Evolutionary conservation across 2,888 invertebrate genomes (phyloP).

Genomic region (Trachelus iudaicus): DNA sequence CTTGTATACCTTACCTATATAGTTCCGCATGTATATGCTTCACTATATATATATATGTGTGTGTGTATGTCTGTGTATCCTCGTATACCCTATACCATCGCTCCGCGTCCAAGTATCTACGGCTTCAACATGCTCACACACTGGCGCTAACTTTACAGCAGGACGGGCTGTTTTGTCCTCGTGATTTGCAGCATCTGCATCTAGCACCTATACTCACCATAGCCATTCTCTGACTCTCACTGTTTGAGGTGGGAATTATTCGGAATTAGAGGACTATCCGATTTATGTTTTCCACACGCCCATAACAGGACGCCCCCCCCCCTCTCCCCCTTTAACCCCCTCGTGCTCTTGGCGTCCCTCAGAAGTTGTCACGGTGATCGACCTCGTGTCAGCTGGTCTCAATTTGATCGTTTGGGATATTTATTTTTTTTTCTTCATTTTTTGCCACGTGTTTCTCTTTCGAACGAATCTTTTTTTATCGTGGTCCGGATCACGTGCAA

Average conservation of each 20-base stretch:
- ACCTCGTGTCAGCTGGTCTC: background rate
- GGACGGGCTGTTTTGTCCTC: conserved; percentile 58
- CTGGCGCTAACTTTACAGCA: conserved; percentile 49
- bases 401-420: too few relatives aligned
- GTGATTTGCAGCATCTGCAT: conserved; percentile 64
- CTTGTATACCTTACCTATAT: background rate
- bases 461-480: too few relatives aligned
- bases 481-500: too few relatives aligned
- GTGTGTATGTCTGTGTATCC: too few relatives aligned
- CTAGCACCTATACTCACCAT: conserved; percentile 44
- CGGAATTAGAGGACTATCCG: conserved; percentile 46
- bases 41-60: background rate
- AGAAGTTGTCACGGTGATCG: background rate
- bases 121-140: conserved; percentile 16
- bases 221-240: conserved; percentile 25
- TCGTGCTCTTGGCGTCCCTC: background rate
- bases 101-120: background rate
- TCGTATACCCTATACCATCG: background rate
- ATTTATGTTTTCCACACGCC: conserved; percentile 35
- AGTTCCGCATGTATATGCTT: too few relatives aligned
- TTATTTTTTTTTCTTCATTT: background rate
- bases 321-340: background rate
- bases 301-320: background rate
- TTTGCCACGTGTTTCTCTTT: too few relatives aligned
- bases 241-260: conserved; percentile 48